Evolutionary conservation across 92 coral and sea anemone species (phyloP), one percentile per base, ranked within the genome.

Genomic region (Epizoanthus rinbou): DNA sequence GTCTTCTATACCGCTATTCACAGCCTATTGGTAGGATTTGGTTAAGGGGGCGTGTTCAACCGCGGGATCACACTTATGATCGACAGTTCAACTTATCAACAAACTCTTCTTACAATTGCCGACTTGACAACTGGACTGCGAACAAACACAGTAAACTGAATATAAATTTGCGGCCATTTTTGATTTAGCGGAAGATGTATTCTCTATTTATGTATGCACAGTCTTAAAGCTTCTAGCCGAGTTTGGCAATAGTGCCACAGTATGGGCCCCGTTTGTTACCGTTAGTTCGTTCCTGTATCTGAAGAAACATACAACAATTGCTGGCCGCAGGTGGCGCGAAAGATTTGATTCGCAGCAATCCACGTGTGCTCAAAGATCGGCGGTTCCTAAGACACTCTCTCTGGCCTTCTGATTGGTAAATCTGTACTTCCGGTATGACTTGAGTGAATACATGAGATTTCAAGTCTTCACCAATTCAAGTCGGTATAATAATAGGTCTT

Each of bases 71-170:
- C 89, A 88, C 91, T 91, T 91, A 84, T 93, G 98, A 89, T 68
- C 68, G 98, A 91, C 93, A 89, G 94, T 62, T 87, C 54, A 31
- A 86, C 64, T 88, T 93, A 95, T 93, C 95, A 93, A 87, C 95
- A 85, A 72, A 73, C 85, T 86, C 86, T 93, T 88, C 79, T 87
- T 74, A 91, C 92, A 91, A 88, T 88, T 74, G 85, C 91, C 71
- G 76, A 84, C 89, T 89, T 84, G 92, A 91, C 95, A 87, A 80
- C 89, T 64, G 31, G 74, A 72, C 78, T 69, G 78, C 45, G 79
- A 82, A 80, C 74, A 89, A 85, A 88, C 83, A 79, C 83, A 81
- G 52, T 64, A 75, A 82, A 84, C 82, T 84, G 74, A 78, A 78
- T 78, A 37, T 41, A 78, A 78, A 78, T 62, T 63, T 33, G 25